A percentile compares a stretch with the other conserved stretches of the same genome.
phyloP scores from a whole-genome alignment of 2,113 vertebrate species.

The Anarrhichthys ocellatus region DNA sequence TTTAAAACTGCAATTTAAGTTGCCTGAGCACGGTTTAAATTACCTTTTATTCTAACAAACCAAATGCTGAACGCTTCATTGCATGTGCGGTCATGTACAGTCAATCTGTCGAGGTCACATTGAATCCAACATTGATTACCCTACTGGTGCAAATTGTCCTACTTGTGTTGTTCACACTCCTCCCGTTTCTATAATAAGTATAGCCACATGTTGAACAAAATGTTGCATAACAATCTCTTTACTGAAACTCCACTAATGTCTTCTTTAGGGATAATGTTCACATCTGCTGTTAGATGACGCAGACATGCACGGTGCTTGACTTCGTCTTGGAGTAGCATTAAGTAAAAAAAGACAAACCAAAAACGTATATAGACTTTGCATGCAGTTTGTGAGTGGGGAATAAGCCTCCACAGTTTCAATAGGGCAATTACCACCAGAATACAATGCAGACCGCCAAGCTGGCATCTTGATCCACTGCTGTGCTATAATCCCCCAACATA shows the following conservation, averaged over 20 bases:
- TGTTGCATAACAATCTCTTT: background rate
- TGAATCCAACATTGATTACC: slow-evolving; percentile 13
- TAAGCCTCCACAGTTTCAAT: background rate
- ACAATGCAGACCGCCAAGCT: slow-evolving; percentile 8
- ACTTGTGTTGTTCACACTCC: background rate
- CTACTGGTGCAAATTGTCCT: background rate
- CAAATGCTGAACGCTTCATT: background rate
- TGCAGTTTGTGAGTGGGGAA: slow-evolving; percentile 4
- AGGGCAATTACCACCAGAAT: slow-evolving; percentile 1
- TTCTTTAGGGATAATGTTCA: background rate
- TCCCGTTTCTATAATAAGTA: background rate
- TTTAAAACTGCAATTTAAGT: slow-evolving; percentile 2
- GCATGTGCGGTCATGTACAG: background rate
- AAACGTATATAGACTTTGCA: background rate
- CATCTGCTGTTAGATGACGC: background rate
- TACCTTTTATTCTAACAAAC: background rate
- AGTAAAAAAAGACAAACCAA: background rate
- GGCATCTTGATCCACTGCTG: slow-evolving; percentile 48
- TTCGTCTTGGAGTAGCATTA: background rate
- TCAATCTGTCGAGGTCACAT: background rate
- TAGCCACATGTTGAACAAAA: background rate
- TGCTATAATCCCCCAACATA: slow-evolving; percentile 16
- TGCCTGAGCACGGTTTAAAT: background rate
- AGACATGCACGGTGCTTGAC: background rate
- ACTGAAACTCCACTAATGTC: background rate